These are phyloP conservation scores for Drosophila pullipes DNA, from an alignment of 2,888 invertebrate genomes.

Conservation along the genomic window DNA sequence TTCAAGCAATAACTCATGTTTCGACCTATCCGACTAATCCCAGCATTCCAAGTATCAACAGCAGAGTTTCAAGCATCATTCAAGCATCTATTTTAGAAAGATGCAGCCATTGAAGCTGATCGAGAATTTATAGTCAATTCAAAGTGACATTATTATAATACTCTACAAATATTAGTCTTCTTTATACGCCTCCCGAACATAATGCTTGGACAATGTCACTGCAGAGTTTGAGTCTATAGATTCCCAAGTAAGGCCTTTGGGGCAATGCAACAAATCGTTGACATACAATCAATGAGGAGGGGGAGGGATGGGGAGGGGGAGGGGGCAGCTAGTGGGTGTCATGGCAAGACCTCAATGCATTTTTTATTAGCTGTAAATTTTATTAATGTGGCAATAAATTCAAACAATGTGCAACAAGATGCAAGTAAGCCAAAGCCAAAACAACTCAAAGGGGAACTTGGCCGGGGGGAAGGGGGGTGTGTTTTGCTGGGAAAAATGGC, in stretches of 20 bases:
- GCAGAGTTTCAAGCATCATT: no score
- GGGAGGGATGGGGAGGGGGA: not conserved
- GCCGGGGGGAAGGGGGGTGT: not conserved
- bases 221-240: not conserved
- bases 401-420: constrained; percentile 67
- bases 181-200: not conserved
- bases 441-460: constrained; percentile 16
- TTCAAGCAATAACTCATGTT: not conserved
- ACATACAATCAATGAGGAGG: not conserved
- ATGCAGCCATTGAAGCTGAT: not conserved
- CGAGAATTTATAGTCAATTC: not conserved
- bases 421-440: constrained; percentile 56
- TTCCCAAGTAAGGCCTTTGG: not conserved
- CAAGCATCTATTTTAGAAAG: not conserved
- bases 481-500: constrained; percentile 34
- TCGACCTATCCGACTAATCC: not conserved
- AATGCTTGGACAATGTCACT: not conserved
- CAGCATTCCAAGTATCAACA: not conserved
- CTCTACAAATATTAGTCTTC: not conserved
- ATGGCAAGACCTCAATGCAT: constrained; percentile 69
- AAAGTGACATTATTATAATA: not conserved
- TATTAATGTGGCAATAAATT: constrained; percentile 80
- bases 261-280: not conserved
- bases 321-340: constrained; percentile 58
- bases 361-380: constrained; percentile 83